Percentiles rank a stretch among this genome's conserved stretches.
Evolutionary conservation across 2,797 vertebrate genomes (phyloP).

Genomic region (Nasua narica): DNA sequence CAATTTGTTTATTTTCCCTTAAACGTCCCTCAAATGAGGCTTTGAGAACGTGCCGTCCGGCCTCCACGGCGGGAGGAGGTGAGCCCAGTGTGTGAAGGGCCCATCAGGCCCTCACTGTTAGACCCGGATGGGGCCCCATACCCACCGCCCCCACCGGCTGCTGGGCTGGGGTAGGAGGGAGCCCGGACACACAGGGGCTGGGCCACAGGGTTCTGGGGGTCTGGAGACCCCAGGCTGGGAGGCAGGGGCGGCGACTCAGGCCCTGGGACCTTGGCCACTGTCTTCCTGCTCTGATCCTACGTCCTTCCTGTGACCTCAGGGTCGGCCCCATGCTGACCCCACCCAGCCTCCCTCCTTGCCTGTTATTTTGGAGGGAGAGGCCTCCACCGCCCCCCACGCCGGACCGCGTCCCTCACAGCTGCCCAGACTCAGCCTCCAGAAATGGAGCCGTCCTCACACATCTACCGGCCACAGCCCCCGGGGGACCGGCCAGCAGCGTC

Average conservation of each 20-base stretch:
- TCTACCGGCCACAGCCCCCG: not conserved
- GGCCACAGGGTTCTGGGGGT: no score
- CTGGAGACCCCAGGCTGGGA: not conserved
- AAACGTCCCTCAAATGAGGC: not conserved
- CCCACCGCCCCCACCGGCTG: not conserved
- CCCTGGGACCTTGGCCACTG: not conserved
- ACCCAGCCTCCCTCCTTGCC: not conserved
- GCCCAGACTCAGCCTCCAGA: not conserved
- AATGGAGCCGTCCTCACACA: rapidly evolving
- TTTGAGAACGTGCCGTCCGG: not conserved
- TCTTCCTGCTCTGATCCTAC: not conserved
- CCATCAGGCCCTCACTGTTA: not conserved
- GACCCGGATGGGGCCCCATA: not conserved
- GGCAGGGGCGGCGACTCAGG: not conserved
- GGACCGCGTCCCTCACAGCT: not conserved
- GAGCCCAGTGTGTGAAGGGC: not conserved
- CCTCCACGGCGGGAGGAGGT: rapidly evolving
- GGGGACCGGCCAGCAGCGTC: not conserved
- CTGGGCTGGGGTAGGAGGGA: not conserved
- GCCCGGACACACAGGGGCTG: not conserved
- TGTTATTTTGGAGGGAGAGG: not conserved
- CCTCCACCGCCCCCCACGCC: rapidly evolving
- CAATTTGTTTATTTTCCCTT: not conserved
- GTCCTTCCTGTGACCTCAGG: no score
- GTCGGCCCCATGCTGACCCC: not conserved